Evolutionary conservation across 2,888 invertebrate species (phyloP).

Genomic region (Listrodromus nycthemerus): DNA sequence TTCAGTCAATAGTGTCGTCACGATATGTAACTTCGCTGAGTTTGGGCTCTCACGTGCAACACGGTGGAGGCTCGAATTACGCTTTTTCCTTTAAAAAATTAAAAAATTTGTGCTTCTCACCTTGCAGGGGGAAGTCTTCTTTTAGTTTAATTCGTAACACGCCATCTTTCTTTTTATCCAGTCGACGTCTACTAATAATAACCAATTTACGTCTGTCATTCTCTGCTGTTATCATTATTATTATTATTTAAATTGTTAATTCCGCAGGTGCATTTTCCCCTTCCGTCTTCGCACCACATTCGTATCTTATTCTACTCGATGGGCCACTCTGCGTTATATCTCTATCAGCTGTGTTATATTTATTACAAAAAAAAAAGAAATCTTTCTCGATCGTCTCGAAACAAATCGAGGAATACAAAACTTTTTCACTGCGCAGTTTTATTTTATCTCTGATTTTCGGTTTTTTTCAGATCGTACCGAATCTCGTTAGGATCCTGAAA

Average conservation of each 20-base stretch:
- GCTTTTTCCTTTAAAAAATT: neutral
- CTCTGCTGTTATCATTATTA: constrained; percentile 70
- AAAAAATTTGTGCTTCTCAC: neutral
- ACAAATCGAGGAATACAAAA: neutral
- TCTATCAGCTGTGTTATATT: constrained; percentile 26
- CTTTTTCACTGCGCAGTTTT: neutral
- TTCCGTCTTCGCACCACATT: constrained; percentile 56
- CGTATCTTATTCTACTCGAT: constrained; percentile 53
- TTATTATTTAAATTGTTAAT: constrained; percentile 66
- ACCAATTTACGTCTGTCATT: constrained; percentile 49
- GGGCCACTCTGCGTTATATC: constrained; percentile 24
- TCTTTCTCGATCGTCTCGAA: neutral
- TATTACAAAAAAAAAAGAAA: constrained; percentile 1
- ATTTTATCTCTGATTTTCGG: constrained; percentile 2
- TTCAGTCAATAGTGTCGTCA: neutral
- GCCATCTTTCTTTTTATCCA: constrained; percentile 32
- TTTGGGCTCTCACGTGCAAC: neutral
- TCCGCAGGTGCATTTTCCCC: constrained; percentile 53
- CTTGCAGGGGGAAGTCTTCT: constrained; percentile 54
- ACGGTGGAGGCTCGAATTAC: neutral
- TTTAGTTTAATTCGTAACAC: constrained; percentile 38
- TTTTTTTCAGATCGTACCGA: constrained; percentile 95
- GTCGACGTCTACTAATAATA: constrained; percentile 22
- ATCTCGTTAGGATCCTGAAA: constrained; percentile 98
- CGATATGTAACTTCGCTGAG: constrained; percentile 3